phyloP scores from a whole-genome alignment of 2,888 invertebrate species.

The Iselma pallidipennis region DNA sequence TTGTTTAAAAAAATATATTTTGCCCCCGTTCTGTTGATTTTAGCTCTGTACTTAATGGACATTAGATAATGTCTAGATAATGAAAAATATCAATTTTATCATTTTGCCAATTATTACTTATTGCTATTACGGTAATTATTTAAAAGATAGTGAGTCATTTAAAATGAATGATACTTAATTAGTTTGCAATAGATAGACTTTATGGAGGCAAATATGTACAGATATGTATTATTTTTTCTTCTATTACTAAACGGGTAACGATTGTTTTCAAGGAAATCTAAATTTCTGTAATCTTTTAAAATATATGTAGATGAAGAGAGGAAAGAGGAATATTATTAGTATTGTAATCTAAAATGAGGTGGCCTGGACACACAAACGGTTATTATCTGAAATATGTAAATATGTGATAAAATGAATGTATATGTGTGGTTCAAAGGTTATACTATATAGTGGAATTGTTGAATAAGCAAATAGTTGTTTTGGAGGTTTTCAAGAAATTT shows the following conservation, averaged over 20 bases:
- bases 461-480: not conserved
- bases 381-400: constrained; percentile 6
- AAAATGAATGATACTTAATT: not conserved
- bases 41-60: too few species aligned
- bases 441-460: not conserved
- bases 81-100: not conserved
- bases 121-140: not conserved
- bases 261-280: too few species aligned
- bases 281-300: too few species aligned
- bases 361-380: constrained; percentile 1
- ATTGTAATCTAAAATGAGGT: not conserved
- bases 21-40: not conserved
- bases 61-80: too few species aligned
- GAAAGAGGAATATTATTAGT: not conserved
- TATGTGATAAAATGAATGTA: not conserved
- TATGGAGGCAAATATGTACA: too few species aligned
- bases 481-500: not conserved
- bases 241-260: too few species aligned
- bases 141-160: not conserved
- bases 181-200: not conserved
- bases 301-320: too few species aligned
- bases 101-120: not conserved
- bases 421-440: not conserved
- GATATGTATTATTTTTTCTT: too few species aligned
- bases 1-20: not conserved